A percentile compares a stretch with the other conserved stretches of the same genome.
Conservation (phyloP, 2,113 vertebrate genomes). For the Triplophysa rosa region DNA sequence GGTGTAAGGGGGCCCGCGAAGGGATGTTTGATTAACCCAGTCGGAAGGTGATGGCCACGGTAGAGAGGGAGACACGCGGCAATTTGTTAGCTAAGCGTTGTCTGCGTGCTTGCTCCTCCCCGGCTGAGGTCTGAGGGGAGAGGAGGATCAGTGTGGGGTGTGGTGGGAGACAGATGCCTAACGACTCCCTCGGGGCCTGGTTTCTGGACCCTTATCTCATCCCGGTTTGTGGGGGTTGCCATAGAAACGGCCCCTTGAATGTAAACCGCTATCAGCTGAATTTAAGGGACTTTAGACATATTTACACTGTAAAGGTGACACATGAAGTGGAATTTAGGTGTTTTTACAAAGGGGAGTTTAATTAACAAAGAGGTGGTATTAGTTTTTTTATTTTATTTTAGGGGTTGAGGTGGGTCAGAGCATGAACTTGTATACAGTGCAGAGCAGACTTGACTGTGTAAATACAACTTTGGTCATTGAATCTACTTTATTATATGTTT, state of each 20-base stretch:
- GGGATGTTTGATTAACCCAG: slow-evolving; percentile 55
- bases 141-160: slow-evolving; percentile 31
- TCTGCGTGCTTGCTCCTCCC: slow-evolving; percentile 44
- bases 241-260: slow-evolving; percentile 74
- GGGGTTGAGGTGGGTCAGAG: too few relatives aligned
- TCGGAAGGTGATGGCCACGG: slow-evolving; percentile 63
- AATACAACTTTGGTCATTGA: too few relatives aligned
- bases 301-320: background rate
- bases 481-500: too few relatives aligned
- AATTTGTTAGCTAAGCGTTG: slow-evolving; percentile 60
- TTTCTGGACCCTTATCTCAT: slow-evolving; percentile 75
- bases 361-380: too few relatives aligned
- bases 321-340: too few relatives aligned
- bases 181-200: slow-evolving; percentile 74
- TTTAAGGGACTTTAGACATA: slow-evolving; percentile 51
- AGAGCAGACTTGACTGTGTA: too few relatives aligned
- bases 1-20: background rate
- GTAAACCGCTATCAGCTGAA: slow-evolving; percentile 61
- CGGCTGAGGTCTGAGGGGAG: slow-evolving; percentile 62
- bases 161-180: slow-evolving; percentile 77
- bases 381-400: too few relatives aligned
- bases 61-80: slow-evolving; percentile 54
- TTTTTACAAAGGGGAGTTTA: too few relatives aligned
- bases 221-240: slow-evolving; percentile 75
- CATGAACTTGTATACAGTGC: too few relatives aligned